These are phyloP conservation scores for Microcebus griseorufus DNA, from an alignment of 2,113 vertebrate genomes.

Conservation along the genomic window DNA sequence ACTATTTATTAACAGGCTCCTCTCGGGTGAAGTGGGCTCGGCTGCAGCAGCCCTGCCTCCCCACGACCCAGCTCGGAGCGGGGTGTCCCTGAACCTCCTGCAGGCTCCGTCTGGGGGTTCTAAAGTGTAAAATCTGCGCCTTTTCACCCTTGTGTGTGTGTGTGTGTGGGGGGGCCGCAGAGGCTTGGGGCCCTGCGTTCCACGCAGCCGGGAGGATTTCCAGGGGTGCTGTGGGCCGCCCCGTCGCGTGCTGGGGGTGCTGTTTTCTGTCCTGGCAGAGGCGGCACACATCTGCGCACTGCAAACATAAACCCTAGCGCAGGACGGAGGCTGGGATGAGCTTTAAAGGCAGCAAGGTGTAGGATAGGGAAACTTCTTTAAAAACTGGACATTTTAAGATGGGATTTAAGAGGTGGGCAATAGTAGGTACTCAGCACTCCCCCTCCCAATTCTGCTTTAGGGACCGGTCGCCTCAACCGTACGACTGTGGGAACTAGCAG, in stretches of 20 bases:
- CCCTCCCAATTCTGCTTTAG: background rate
- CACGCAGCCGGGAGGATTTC: background rate
- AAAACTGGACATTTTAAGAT: background rate
- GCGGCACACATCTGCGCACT: accelerated
- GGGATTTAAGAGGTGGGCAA: background rate
- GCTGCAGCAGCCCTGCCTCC: background rate
- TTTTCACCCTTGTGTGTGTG: background rate
- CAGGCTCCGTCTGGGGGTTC: background rate
- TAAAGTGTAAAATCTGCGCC: background rate
- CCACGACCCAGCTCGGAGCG: background rate
- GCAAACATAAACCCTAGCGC: background rate
- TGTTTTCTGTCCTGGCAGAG: background rate
- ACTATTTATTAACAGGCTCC: background rate
- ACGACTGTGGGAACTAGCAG: background rate
- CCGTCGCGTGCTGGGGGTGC: no score
- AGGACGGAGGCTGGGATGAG: background rate
- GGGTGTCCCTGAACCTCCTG: background rate
- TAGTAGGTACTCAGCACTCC: background rate
- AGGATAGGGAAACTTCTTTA: background rate
- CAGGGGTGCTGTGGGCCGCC: background rate
- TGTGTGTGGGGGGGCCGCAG: background rate
- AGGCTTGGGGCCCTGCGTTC: background rate
- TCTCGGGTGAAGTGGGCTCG: background rate
- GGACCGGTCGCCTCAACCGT: background rate
- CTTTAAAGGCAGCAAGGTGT: background rate